phyloP scores from a whole-genome alignment of 1,140 invertebrate species.

The Apocrypta bakeri region DNA sequence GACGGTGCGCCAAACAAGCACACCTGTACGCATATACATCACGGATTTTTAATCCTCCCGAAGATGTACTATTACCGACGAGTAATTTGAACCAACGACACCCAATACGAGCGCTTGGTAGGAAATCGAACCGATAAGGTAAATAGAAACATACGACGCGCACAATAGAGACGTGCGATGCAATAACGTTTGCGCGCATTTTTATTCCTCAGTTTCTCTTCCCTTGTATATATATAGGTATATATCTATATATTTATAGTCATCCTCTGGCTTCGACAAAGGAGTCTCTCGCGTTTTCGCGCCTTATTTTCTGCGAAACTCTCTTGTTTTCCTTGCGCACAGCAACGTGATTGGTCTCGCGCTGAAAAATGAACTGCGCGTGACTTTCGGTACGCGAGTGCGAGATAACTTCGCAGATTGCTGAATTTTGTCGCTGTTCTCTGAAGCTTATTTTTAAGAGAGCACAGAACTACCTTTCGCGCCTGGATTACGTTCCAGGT shows the following conservation, averaged over 20 bases:
- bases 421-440: background rate
- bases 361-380: background rate
- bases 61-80: too few relatives aligned
- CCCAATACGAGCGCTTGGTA: background rate
- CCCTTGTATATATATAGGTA: too few relatives aligned
- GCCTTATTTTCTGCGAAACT: background rate
- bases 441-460: background rate
- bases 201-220: slow-evolving; percentile 28
- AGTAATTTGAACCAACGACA: background rate
- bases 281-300: background rate
- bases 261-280: background rate
- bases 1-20: background rate
- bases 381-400: background rate
- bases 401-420: background rate
- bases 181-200: slow-evolving; percentile 41
- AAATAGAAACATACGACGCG: slow-evolving; percentile 54
- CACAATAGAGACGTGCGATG: slow-evolving; percentile 49
- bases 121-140: slow-evolving; percentile 49
- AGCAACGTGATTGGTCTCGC: background rate
- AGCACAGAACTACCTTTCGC: too few relatives aligned
- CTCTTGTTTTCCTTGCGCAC: background rate
- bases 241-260: too few relatives aligned
- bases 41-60: background rate
- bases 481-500: too few relatives aligned
- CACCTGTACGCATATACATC: too few relatives aligned